Percentiles rank a stretch among this genome's conserved stretches.
These are phyloP conservation scores for Pteropus alecto DNA, from an alignment of 2,113 vertebrate species.

Conservation along the genomic window DNA sequence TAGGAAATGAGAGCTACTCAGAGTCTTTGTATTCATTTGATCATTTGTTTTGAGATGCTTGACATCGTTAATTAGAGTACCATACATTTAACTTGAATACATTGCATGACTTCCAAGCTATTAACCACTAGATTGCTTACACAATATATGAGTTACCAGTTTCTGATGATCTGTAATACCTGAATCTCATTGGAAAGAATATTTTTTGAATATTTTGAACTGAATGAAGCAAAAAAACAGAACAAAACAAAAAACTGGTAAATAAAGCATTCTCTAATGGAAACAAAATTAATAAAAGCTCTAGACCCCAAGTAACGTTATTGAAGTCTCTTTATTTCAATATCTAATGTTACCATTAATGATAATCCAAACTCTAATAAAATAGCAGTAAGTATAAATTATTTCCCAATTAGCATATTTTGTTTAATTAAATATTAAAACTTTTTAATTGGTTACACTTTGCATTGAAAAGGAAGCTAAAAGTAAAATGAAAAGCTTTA, in stretches of 20 bases:
- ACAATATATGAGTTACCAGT: not conserved
- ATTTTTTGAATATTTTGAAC: conserved; percentile 46
- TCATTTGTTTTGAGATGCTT: not conserved
- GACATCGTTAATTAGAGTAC: not conserved
- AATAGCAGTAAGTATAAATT: not conserved
- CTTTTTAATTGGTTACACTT: not conserved
- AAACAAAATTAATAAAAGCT: conserved; percentile 64
- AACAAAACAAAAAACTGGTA: not conserved
- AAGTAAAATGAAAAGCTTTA: conserved; percentile 6
- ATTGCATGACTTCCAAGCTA: conserved; percentile 70
- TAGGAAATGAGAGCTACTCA: not conserved
- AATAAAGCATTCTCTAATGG: conserved; percentile 26
- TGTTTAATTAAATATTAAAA: conserved; percentile 45
- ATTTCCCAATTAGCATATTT: conserved; percentile 33
- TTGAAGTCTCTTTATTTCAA: conserved; percentile 58
- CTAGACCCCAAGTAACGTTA: conserved; percentile 1
- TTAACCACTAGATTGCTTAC: conserved; percentile 34
- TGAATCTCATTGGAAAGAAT: not conserved
- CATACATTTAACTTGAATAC: conserved; percentile 63
- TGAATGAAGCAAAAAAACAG: not conserved
- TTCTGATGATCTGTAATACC: not conserved
- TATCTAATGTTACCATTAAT: conserved; percentile 7
- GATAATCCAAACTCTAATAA: not conserved
- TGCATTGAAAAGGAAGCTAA: conserved; percentile 12
- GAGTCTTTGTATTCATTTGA: not conserved